These are phyloP conservation scores for Oxycera nigricornis DNA, from an alignment of 2,888 invertebrate genomes.

Conservation along the genomic window DNA sequence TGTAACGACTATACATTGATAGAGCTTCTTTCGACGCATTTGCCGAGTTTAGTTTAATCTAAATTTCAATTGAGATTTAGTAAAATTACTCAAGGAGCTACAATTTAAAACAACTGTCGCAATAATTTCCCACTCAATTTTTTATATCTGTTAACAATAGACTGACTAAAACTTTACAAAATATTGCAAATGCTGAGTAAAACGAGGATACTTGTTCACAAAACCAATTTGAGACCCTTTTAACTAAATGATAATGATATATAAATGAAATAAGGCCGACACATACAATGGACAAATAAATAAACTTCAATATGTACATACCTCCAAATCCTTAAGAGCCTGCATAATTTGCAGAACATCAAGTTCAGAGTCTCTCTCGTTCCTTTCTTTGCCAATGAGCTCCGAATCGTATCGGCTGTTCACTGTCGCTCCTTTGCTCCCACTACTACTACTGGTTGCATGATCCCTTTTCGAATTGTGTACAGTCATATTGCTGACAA, in stretches of 20 bases:
- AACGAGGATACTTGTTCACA: too few relatives aligned
- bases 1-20: background rate
- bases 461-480: constrained; percentile 22
- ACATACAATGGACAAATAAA: background rate
- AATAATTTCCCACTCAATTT: too few relatives aligned
- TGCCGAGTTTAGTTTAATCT: background rate
- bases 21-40: background rate
- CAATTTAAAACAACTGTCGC: too few relatives aligned
- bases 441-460: background rate
- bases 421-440: background rate
- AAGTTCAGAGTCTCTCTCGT: constrained; percentile 48
- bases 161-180: too few relatives aligned
- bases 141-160: too few relatives aligned
- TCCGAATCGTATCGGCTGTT: constrained; percentile 25
- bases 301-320: constrained; percentile 44
- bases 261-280: too few relatives aligned
- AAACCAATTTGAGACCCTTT: too few relatives aligned
- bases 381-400: background rate
- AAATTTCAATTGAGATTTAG: background rate
- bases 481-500: constrained; percentile 9
- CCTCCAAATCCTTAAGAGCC: constrained; percentile 62
- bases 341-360: constrained; percentile 64
- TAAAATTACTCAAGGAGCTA: too few relatives aligned
- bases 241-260: too few relatives aligned
- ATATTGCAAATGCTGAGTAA: too few relatives aligned